Evolutionary conservation across 2,113 vertebrate genomes (phyloP).

Genomic region (Todiramphus chloris): DNA sequence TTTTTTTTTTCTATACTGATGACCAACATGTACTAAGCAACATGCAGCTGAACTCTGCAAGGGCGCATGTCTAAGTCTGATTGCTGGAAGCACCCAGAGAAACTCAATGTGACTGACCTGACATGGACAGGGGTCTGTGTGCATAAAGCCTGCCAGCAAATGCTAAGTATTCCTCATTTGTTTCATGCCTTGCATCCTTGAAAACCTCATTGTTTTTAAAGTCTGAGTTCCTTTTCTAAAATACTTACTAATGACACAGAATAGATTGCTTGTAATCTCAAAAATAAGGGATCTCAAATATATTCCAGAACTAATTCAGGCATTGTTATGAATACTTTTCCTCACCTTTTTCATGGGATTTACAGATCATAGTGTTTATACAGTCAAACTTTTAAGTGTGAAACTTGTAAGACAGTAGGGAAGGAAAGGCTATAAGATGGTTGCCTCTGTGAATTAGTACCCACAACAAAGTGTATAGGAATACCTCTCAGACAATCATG

Average conservation of each 20-base stretch:
- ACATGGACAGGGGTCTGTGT: neutral
- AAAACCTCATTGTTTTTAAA: neutral
- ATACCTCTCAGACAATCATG: fast-evolving
- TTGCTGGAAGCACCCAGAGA: neutral
- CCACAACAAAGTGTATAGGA: neutral
- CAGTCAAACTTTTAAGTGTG: neutral
- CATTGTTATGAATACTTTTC: neutral
- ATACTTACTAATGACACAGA: neutral
- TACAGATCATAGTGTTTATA: neutral
- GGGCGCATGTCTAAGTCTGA: neutral
- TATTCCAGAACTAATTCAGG: neutral
- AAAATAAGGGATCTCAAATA: neutral
- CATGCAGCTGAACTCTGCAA: neutral
- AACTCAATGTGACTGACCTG: neutral
- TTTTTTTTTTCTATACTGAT: neutral
- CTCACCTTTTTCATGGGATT: neutral
- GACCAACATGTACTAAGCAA: neutral
- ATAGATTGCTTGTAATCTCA: neutral
- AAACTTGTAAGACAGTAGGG: neutral
- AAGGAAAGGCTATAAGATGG: neutral
- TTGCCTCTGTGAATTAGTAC: neutral
- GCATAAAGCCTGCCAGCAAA: neutral
- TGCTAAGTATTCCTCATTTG: neutral
- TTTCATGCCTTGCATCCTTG: neutral
- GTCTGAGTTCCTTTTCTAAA: neutral